Base-by-base conservation (phyloP, 1,140 invertebrate genomes). In the Hyles euphorbiae region DNA sequence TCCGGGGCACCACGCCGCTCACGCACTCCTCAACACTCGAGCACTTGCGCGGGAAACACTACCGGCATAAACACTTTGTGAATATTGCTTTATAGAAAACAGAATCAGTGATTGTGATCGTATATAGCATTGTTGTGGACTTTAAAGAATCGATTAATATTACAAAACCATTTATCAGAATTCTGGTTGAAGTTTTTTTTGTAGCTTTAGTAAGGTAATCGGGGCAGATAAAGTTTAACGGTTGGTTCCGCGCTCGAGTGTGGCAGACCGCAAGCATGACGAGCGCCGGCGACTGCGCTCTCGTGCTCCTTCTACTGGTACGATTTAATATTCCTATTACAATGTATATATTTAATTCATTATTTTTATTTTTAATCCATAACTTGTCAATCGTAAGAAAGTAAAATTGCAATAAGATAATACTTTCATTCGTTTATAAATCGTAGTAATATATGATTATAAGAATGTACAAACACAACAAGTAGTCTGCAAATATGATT, bases 151-250 rank as follows among this genome's bases (percentile, higher is more conserved):
- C 10, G 33, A 9, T 9, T 10, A 50, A 9, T 50, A 50, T 7
- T 51, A 51, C 10, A 34, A 51, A 50, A 3, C 32, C 49, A n/a
- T 22, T 51, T 4, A 52, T 52, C 50, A 52, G 50, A 33, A 58
- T 62, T 63, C 59, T 49, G 62, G 66, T 67, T 65, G n/a, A 61
- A 65, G 67, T 72, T 81, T 79, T 68, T 78, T 73, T 77, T 72
- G 67, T 73, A 81, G 70, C 65, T 70, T 76, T 74, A 75, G 82
- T 74, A 81, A 74, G 68, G 78, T 86, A 83, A 88, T 87, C 85
- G 85, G 85, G 85, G 85, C 85, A 86, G 83, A 88, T 82, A 88
- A 40, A 72, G 62, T 71, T 83, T 87, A 88, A 88, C 85, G 83
- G 83, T 88, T 80, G 81, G 75, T 67, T 83, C 81, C 74, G 79